Evolutionary conservation across 2,797 vertebrate genomes (phyloP), one percentile per base, ranked within the genome.

Genomic region (Lithobates pipiens): DNA sequence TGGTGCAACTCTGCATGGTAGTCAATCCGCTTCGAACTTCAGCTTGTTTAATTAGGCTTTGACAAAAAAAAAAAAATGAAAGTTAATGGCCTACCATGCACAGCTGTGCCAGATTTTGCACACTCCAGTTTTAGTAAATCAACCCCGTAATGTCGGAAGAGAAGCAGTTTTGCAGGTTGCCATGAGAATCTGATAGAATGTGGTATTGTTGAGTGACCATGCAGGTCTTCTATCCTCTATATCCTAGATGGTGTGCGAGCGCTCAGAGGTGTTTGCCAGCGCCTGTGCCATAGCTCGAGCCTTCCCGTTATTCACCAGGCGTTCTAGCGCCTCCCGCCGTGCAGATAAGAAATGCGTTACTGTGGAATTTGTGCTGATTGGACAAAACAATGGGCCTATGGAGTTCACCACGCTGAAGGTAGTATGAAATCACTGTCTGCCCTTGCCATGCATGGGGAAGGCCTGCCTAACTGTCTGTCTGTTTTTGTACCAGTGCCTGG

Each of bases 211-310:
- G 15, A 54, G 16, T 54, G 50, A 54, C 50, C 50, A 54, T 54
- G 50, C 16, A 18, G 50, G 16, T 18, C 18, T 3, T 18, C 8
- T 44, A 10, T 81, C 13, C 2, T 71, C 36, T 71, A 8, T 71
- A 8, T 90, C 89, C 29, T 92, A 99, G 98, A 96, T 99, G 96
- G 96, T 97, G 29, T 99, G 98, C 18, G 97, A 99, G 90, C 96
- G 93, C 10, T 92, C 96, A 0, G 97, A 99, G 3, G 95, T 97
- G 77, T 99, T 99, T 0, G 96, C 98, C 5, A 98, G 97, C 0
- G 95, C 96, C 0, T 99, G 98, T 77, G 97, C 98, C n/a, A 92
- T 99, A 78, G 94, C 98, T 82, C 94, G 98, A 73, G 96, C 97
- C 27, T 99, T 99, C 88, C 98, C 98, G 0, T 93, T 98, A 27